Conservation (phyloP, 2,797 vertebrate genomes). For the Oreochromis mossambicus region DNA sequence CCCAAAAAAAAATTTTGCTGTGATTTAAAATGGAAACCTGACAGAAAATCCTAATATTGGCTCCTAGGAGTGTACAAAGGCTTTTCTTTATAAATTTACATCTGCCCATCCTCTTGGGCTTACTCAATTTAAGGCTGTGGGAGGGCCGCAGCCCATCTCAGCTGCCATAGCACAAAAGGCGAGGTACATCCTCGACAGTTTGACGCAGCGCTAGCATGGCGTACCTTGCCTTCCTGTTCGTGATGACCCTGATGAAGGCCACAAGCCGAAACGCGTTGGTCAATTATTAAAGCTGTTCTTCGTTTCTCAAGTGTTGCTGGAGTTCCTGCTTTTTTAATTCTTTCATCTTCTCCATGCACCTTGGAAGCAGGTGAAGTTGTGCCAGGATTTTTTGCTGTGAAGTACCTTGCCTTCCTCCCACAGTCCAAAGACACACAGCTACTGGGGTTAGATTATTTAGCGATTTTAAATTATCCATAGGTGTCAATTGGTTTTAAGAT, state of each 20-base stretch:
- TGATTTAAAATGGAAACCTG: background rate
- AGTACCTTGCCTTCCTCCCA: background rate
- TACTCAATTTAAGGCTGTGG: background rate
- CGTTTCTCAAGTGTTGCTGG: too few relatives aligned
- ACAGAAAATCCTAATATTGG: background rate
- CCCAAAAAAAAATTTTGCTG: background rate
- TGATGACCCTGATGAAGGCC: too few relatives aligned
- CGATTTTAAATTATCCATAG: background rate
- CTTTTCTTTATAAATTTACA: background rate
- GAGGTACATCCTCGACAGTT: background rate
- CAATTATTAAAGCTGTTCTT: too few relatives aligned
- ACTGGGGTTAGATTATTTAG: background rate
- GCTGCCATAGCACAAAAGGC: background rate
- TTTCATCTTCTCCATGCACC: too few relatives aligned
- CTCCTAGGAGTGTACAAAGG: too few relatives aligned
- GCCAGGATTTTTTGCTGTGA: too few relatives aligned
- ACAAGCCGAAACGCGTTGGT: too few relatives aligned
- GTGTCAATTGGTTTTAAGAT: background rate
- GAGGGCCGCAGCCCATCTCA: background rate
- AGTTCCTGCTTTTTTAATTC: too few relatives aligned
- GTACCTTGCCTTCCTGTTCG: background rate
- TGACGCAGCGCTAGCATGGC: background rate
- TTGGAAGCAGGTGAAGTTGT: too few relatives aligned
- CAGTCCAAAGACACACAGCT: background rate
- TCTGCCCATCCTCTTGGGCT: background rate